A percentile compares a stretch with the other conserved stretches of the same genome.
phyloP scores from a whole-genome alignment of 2,797 vertebrate species.

The Poeciliopsis turneri region DNA sequence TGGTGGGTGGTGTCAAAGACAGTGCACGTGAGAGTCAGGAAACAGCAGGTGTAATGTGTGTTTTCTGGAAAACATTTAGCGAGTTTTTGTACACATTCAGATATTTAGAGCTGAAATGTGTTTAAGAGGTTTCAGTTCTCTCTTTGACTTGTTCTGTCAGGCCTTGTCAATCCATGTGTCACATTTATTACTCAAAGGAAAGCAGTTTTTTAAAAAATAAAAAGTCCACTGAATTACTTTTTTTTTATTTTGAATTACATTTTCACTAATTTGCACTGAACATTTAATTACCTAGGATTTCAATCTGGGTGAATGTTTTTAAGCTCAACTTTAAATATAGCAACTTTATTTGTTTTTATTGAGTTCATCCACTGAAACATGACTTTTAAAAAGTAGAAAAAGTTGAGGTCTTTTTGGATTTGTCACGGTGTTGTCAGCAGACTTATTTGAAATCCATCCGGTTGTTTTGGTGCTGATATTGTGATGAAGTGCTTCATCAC shows the following conservation, averaged over 20 bases:
- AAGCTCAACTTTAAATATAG: neutral
- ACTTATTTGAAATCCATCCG: slow-evolving; percentile 53
- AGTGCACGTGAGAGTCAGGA: slow-evolving; percentile 35
- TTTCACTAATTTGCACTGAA: neutral
- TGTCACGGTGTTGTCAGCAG: slow-evolving; percentile 47
- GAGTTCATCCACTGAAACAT: neutral
- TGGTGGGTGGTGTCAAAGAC: slow-evolving; percentile 67
- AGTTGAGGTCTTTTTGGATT: slow-evolving; percentile 41
- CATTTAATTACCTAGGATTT: neutral
- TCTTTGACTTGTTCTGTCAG: slow-evolving; percentile 39
- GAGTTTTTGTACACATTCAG: slow-evolving; percentile 31
- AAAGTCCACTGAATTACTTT: neutral
- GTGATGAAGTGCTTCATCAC: slow-evolving; percentile 73
- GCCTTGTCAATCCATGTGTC: slow-evolving; percentile 35
- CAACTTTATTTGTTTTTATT: neutral
- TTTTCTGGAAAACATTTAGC: slow-evolving; percentile 28
- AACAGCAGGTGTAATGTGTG: slow-evolving; percentile 62
- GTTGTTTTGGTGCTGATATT: slow-evolving; percentile 75
- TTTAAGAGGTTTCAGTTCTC: slow-evolving; percentile 45
- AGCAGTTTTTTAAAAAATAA: slow-evolving; percentile 1
- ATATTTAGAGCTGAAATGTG: slow-evolving; percentile 16
- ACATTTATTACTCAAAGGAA: slow-evolving; percentile 10
- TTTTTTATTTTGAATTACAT: neutral
- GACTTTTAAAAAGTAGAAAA: slow-evolving; percentile 7
- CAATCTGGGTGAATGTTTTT: neutral